Base-by-base conservation (phyloP, 2,888 invertebrate genomes). In the Melinopterus prodromus region DNA sequence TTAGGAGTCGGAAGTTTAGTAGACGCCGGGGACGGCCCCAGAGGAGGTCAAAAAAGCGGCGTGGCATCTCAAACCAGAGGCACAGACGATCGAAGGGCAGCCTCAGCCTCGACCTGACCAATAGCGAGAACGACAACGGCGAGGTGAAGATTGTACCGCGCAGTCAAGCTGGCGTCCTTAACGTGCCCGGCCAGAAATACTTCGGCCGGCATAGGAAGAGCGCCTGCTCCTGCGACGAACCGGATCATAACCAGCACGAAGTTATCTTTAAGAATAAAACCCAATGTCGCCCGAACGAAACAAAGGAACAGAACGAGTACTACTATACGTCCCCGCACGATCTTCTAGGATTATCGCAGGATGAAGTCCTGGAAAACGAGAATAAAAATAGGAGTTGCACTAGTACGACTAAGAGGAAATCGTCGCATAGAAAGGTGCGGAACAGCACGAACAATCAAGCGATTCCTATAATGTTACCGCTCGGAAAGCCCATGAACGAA, bases 291-390 rank as follows among this genome's bases (percentile, higher is more conserved):
- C 1, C 71, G 16, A 76, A 70, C 14, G 74, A 76, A 6, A 38
- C 70, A 16, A 6, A 71, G 6, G 71, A 69, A 69, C 69, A 77
- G 6, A 76, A 78, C 3, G 84, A 84, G 71, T 84, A 83, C 77
- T 84, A 84, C 76, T 83, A 80, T 79, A 80, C 83, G 6, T 70
- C 75, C 12, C 82, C 84, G 12, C 84, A 84, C 78, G 83, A 84
- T 79, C 76, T 84, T 16, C 76, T 83, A 16, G 83, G 84, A 14
- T 77, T 83, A 6, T 78, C 80, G 36, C 83, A 83, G 74, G 84
- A 84, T 76, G 26, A 81, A 1, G 70, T 16, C 5, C 76, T 69
- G 9, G 82, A 82, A 35, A 53, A 70, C 69, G 80, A 77, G 16
- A 77, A 77, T 35, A 16, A 70, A 15, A 82, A 83, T 72, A 76